Base-by-base conservation (phyloP, 2,888 invertebrate species). In the Agelastica alni region DNA sequence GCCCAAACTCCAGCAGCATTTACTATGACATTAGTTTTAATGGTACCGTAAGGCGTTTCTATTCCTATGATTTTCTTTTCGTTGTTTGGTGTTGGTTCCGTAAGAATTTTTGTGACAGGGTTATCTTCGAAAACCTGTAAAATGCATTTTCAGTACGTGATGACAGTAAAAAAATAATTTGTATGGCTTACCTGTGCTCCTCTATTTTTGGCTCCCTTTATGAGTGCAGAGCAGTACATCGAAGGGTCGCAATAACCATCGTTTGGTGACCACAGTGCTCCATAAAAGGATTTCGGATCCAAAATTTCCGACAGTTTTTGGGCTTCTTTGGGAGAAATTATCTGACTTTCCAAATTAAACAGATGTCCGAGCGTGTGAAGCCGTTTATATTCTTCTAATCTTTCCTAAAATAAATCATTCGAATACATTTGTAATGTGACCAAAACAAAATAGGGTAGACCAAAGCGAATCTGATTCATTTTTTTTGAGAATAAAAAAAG, bases 1-100 rank as follows among this genome's bases (percentile, higher is more conserved):
- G 92, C 87, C 95, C 95, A 96, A 0, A 85, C 92, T 18, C 91
- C 91, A 73, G 85, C 83, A 56, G 92, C 82, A 75, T 93, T 93
- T 2, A 95, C 85, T 1, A 95, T 83, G 58, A 85, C 84, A 59
- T 85, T 85, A 0, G 93, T 91, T 69, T 83, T 87, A 60, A 95
- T 91, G 16, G 81, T 77, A 5, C 91, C 94, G 60, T 79, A 79
- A 1, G 86, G 81, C 0, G 94, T 95, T 58, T 84, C 81, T 0
- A 95, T 88, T 4, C 89, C 92, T 4, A 83, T 83, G 3, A 95
- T 82, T 72, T 87, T 86, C 64, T 85, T 82, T 37, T 83, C 81
- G 0, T 87, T 87, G 9, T 81, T 71, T 62, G 85, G 81, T 0
- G 86, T 83, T 18, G 69, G 65, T 43, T 66, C 70, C 4, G 86